A percentile compares a stretch with the other conserved stretches of the same genome.
Evolutionary conservation across 1,140 invertebrate species (phyloP).

Genomic region (Ladona fulva): DNA sequence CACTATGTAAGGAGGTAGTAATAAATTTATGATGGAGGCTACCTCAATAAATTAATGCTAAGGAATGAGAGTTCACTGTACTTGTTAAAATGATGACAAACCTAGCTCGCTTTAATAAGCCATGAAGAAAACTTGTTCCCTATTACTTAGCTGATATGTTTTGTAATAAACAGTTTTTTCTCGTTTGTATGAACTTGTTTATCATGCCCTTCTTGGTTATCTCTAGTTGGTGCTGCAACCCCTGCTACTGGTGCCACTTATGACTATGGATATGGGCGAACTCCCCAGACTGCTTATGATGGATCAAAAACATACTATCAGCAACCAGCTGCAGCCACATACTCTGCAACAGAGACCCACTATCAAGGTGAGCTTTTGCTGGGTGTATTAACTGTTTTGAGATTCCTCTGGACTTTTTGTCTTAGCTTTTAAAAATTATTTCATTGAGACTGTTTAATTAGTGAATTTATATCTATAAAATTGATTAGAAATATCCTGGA

Average conservation of each 20-base stretch:
- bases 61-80: too few relatives aligned
- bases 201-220: neutral
- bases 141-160: neutral
- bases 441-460: too few relatives aligned
- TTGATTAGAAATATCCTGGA: too few relatives aligned
- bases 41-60: too few relatives aligned
- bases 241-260: slow-evolving; percentile 46
- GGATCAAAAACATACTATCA: slow-evolving; percentile 56
- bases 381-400: too few relatives aligned
- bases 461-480: too few relatives aligned
- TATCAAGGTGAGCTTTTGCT: slow-evolving; percentile 51
- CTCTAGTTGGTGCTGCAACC: slow-evolving; percentile 47
- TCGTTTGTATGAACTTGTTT: slow-evolving; percentile 23
- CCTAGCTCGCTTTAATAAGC: neutral
- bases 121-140: neutral
- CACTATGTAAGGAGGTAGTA: too few relatives aligned
- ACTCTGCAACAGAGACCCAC: slow-evolving; percentile 50
- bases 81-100: neutral
- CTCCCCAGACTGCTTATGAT: slow-evolving; percentile 49
- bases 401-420: neutral
- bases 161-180: slow-evolving; percentile 11
- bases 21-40: too few relatives aligned
- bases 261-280: slow-evolving; percentile 58
- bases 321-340: slow-evolving; percentile 53
- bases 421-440: too few relatives aligned